phyloP scores from a whole-genome alignment of 2,113 vertebrate species.

The Hiodon tergisus region DNA sequence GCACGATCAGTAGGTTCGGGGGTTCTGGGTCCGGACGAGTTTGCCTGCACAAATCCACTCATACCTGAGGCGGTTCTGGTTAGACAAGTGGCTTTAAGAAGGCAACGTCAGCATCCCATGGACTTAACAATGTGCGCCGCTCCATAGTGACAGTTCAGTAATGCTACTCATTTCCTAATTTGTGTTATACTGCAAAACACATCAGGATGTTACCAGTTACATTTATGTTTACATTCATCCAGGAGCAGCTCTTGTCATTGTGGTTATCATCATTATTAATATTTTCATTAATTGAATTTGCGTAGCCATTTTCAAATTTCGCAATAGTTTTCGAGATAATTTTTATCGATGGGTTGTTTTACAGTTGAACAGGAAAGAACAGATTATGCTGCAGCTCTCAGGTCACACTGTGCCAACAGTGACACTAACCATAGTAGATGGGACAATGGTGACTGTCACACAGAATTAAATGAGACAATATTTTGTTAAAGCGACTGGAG shows the following conservation, averaged over 20 bases:
- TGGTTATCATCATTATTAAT: not conserved
- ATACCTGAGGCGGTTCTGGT: too few relatives aligned
- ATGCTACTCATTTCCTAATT: too few relatives aligned
- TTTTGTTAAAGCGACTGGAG: conserved; percentile 30
- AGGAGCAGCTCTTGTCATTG: not conserved
- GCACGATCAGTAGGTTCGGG: too few relatives aligned
- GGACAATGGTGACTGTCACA: conserved; percentile 37
- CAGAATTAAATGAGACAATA: conserved; percentile 40
- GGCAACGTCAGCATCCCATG: too few relatives aligned
- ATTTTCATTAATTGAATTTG: not conserved
- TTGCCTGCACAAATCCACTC: too few relatives aligned
- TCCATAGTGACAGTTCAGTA: too few relatives aligned
- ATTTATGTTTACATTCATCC: not conserved
- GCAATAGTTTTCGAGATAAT: not conserved
- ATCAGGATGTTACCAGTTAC: not conserved
- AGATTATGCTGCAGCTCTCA: conserved; percentile 22
- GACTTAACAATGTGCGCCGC: too few relatives aligned
- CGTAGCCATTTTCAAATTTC: not conserved
- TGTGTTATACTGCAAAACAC: not conserved
- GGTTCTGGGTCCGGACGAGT: too few relatives aligned
- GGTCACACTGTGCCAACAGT: conserved; percentile 27
- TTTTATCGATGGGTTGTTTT: not conserved
- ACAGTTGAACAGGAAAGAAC: conserved; percentile 14
- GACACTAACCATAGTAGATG: conserved; percentile 39
- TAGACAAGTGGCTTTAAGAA: too few relatives aligned